phyloP scores from a whole-genome alignment of 2,113 vertebrate species.

The Gopherus evgoodei region DNA sequence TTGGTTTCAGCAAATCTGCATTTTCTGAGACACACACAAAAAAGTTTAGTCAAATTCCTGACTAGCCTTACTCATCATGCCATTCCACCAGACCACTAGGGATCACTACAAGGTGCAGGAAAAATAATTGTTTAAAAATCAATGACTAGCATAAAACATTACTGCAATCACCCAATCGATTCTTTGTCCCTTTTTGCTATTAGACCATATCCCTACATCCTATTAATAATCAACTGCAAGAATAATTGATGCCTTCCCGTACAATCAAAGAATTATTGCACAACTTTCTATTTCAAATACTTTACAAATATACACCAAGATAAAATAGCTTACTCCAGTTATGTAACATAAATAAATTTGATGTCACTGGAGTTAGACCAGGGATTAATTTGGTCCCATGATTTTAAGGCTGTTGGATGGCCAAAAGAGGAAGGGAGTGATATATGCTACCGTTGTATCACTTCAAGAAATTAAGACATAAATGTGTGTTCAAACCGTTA shows the following conservation, averaged over 20 bases:
- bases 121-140: not conserved
- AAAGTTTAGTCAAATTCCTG: not conserved
- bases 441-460: not conserved
- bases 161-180: not conserved
- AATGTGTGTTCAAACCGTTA: constrained; percentile 17
- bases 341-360: not conserved
- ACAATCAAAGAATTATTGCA: not conserved
- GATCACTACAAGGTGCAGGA: not conserved
- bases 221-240: not conserved
- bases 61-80: not conserved
- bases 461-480: constrained; percentile 6
- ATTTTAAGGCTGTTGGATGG: not conserved
- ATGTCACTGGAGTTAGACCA: not conserved
- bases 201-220: not conserved
- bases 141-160: not conserved
- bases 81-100: not conserved
- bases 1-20: not conserved
- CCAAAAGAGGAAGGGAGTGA: not conserved
- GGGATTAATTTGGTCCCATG: not conserved
- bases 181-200: not conserved
- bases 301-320: not conserved
- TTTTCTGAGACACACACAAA: not conserved
- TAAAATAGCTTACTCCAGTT: not conserved
- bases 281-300: not conserved
- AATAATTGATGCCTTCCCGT: not conserved